Conservation (phyloP, 2,113 vertebrate species). For the Drymodes brunneopygia region DNA sequence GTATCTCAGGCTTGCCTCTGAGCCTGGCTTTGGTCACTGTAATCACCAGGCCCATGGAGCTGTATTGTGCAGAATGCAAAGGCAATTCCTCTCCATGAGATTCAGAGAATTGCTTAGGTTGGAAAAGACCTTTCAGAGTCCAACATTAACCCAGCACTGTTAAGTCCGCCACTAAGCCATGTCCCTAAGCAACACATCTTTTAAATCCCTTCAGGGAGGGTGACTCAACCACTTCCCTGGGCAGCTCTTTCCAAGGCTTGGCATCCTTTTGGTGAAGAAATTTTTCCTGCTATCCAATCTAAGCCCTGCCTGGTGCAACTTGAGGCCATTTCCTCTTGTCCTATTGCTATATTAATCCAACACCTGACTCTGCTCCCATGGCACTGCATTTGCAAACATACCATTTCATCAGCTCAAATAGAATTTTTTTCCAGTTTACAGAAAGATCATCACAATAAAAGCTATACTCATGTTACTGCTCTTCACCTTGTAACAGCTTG, state of each 20-base stretch:
- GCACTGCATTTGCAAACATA: not conserved
- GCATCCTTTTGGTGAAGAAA: not conserved
- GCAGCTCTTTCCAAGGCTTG: not conserved
- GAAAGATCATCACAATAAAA: not conserved
- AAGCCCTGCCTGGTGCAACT: not conserved
- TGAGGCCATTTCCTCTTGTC: conserved; percentile 2
- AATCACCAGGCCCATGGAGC: not conserved
- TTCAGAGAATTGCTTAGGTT: not conserved
- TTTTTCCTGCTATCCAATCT: not conserved
- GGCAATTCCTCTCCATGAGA: not conserved
- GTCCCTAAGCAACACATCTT: not conserved
- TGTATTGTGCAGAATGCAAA: not conserved
- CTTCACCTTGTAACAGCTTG: not conserved
- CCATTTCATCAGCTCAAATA: not conserved
- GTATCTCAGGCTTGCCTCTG: not conserved
- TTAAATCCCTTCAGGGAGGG: not conserved
- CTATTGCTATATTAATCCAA: not conserved
- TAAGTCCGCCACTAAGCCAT: not conserved
- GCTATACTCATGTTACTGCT: not conserved
- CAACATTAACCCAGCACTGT: not conserved
- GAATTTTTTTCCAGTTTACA: not conserved
- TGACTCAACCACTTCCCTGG: not conserved
- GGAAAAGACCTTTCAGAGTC: not conserved
- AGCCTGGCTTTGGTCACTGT: not conserved
- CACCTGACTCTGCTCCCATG: not conserved